Conservation (phyloP, 2,888 invertebrate genomes). For the Aromia moschata region DNA sequence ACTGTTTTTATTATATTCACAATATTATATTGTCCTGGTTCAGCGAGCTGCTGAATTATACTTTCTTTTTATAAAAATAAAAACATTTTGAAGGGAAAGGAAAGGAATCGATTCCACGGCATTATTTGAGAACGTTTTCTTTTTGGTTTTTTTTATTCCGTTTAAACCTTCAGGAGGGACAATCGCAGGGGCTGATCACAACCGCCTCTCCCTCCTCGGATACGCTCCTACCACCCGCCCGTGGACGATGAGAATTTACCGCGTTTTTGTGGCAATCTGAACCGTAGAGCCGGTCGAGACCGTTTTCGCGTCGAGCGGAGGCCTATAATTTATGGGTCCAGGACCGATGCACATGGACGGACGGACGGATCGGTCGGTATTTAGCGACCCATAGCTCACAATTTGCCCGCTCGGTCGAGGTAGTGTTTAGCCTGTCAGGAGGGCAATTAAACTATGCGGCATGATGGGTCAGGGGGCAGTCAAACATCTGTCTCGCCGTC, state of each 20-base stretch:
- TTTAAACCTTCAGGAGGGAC: no score
- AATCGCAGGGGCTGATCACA: no score
- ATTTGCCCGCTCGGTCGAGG: conserved; percentile 42
- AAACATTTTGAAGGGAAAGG: no score
- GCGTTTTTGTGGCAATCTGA: conserved; percentile 17
- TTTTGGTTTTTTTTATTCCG: no score
- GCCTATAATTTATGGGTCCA: conserved; percentile 38
- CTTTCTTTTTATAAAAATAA: no score
- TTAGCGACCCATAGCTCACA: conserved; percentile 52
- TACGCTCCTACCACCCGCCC: neutral
- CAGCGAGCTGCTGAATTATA: no score
- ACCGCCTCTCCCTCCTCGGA: no score
- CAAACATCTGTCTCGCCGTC: conserved; percentile 34
- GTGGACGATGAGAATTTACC: conserved; percentile 12
- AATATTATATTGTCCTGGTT: no score
- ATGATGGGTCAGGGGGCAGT: conserved; percentile 52
- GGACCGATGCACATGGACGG: conserved; percentile 23
- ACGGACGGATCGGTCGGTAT: conserved; percentile 37
- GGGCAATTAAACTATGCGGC: conserved; percentile 53
- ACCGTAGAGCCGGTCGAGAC: conserved; percentile 2
- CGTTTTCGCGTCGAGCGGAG: conserved; percentile 24
- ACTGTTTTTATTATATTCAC: no score
- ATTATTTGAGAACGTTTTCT: no score
- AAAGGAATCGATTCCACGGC: no score
- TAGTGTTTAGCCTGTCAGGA: conserved; percentile 55